Evolutionary conservation across 1,140 invertebrate genomes (phyloP), one percentile per base, ranked within the genome.

Genomic region (Drosophila navojoa): DNA sequence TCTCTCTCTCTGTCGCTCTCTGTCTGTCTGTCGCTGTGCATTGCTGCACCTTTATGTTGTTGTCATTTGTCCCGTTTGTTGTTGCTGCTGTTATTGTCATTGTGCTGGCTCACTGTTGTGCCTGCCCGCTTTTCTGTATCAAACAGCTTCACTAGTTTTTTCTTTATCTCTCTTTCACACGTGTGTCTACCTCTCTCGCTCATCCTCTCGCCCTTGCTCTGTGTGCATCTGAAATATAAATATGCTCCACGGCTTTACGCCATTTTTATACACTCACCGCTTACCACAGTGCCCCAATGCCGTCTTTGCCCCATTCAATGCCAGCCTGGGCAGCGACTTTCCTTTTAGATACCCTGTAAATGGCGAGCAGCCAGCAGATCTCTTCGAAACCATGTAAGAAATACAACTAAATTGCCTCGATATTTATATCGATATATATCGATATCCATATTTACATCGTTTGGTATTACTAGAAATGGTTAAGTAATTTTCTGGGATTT

Each of bases 171-270:
- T 22, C 13, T 47, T 35, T 13, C 58, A 57, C 57, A 50, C 35
- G 9, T 16, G 15, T 53, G 19, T 68, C 10, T 60, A 3, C 54
- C 13, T 62, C 57, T 16, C 52, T 44, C n/a, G 7, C n/a, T 47
- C 1, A 11, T 38, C 59, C 50, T 38, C 54, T 66, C 53, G n/a
- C n/a, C n/a, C n/a, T n/a, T n/a, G n/a, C 44, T 66, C 45, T 38
- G 52, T 66, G 53, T 80, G 70, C 54, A 53, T 62, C 58, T 71
- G 72, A 81, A 81, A 84, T 82, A 85, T 85, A 85, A 86, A 85
- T 86, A 81, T 86, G 81, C 80, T 85, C 44, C 77, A 86, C 62
- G 75, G 71, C 74, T 80, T 81, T 78, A 69, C 77, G 75, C 81
- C 78, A 85, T 77, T 81, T 84, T 85, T 78, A 86, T 85, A 71